Conservation (phyloP, 2,888 invertebrate species). For the Drosophila emarginata region DNA sequence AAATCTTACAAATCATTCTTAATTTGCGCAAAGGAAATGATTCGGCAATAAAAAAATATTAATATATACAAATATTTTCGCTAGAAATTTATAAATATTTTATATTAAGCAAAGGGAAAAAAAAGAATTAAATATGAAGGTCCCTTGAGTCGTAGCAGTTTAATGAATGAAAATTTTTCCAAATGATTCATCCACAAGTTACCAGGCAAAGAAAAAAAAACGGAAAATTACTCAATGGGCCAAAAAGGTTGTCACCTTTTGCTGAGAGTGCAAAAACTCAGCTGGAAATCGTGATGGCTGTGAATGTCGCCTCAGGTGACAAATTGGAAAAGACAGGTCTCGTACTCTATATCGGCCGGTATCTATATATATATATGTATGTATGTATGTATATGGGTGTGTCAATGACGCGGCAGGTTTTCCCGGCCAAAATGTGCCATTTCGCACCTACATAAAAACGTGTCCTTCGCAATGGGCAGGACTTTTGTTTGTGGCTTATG, state of each 20-base stretch:
- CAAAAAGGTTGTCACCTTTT: slow-evolving; percentile 31
- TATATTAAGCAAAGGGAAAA: slow-evolving; percentile 22
- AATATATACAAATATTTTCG: slow-evolving; percentile 63
- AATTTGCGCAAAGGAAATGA: slow-evolving; percentile 68
- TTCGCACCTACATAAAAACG: slow-evolving; percentile 73
- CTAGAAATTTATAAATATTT: slow-evolving; percentile 63
- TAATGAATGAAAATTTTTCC: slow-evolving; percentile 53
- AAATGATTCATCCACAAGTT: slow-evolving; percentile 19
- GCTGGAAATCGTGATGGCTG: slow-evolving; percentile 54
- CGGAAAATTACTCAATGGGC: slow-evolving; percentile 12
- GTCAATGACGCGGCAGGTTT: slow-evolving; percentile 73
- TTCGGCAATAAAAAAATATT: slow-evolving; percentile 37
- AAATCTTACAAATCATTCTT: neutral
- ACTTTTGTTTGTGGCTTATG: slow-evolving; percentile 43
- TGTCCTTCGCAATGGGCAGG: slow-evolving; percentile 30
- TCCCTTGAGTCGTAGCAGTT: slow-evolving; percentile 35
- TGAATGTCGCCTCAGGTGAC: slow-evolving; percentile 76
- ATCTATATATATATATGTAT: neutral
- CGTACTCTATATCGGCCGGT: slow-evolving; percentile 8
- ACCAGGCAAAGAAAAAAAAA: slow-evolving; percentile 12
- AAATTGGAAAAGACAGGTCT: slow-evolving; percentile 54
- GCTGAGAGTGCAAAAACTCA: slow-evolving; percentile 51
- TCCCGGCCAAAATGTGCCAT: slow-evolving; percentile 66
- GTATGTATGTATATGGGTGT: slow-evolving; percentile 32
- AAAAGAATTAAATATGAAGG: slow-evolving; percentile 39